Percentiles rank a stretch among this genome's conserved stretches.
Evolutionary conservation across 1,140 invertebrate species (phyloP).

Genomic region (Brachionus plicatilis): DNA sequence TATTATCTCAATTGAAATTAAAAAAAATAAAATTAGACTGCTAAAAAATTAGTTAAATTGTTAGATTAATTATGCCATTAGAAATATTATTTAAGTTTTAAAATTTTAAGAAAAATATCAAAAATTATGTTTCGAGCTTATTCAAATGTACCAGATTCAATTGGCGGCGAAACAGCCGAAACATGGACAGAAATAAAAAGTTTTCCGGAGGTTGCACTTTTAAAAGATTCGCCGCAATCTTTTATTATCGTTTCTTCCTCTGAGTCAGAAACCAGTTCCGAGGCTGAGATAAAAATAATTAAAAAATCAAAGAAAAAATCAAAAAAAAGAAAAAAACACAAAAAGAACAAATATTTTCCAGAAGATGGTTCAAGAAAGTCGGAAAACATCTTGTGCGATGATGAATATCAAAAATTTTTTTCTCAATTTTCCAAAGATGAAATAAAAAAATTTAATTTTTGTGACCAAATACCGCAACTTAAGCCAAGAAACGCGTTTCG

Average conservation of each 20-base stretch:
- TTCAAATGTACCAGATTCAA: neutral
- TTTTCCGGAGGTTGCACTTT: neutral
- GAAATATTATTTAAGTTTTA: neutral
- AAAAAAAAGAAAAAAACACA: neutral
- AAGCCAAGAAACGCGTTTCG: neutral
- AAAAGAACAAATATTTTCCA: neutral
- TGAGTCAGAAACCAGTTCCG: neutral
- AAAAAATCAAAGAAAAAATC: neutral
- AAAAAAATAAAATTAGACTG: too few species aligned
- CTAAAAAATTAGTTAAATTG: neutral
- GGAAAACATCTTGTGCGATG: neutral
- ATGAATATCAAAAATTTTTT: neutral
- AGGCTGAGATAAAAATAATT: neutral
- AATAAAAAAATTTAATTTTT: conserved; percentile 9
- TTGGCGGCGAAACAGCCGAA: neutral
- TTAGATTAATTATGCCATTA: neutral
- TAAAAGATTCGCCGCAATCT: neutral
- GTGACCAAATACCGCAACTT: neutral
- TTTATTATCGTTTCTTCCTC: neutral
- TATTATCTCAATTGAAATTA: too few species aligned
- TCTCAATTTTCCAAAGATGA: conserved; percentile 27
- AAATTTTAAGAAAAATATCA: neutral
- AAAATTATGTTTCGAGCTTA: neutral
- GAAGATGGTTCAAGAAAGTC: neutral
- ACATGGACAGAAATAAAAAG: neutral